Evolutionary conservation across 2,888 invertebrate genomes (phyloP).

Genomic region (Drosophila infuscata): DNA sequence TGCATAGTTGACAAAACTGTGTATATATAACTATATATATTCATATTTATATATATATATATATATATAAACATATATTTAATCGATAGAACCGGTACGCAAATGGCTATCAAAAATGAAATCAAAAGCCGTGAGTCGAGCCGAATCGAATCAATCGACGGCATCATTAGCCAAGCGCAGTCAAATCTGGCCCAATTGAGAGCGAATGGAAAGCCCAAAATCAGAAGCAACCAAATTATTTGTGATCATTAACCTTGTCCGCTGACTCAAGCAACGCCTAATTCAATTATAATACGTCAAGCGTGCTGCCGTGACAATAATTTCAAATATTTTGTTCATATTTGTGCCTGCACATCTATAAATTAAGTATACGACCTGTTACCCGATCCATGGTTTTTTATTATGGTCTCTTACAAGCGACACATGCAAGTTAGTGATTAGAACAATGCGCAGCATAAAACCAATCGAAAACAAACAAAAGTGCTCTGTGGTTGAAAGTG

Average conservation of each 20-base stretch:
- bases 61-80: conserved; percentile 9
- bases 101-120: conserved; percentile 41
- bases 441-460: conserved; percentile 35
- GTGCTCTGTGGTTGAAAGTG: background rate
- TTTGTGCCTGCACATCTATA: background rate
- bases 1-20: conserved; percentile 50
- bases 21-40: background rate
- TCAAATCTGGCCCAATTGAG: conserved; percentile 24
- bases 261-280: conserved; percentile 24
- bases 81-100: conserved; percentile 27
- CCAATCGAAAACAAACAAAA: conserved; percentile 7
- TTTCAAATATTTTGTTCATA: conserved; percentile 25
- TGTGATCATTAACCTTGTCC: conserved; percentile 37
- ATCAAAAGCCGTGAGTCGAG: conserved; percentile 66
- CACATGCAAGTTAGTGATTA: conserved; percentile 33
- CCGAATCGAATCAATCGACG: conserved; percentile 28
- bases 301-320: conserved; percentile 39
- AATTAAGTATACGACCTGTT: conserved; percentile 55
- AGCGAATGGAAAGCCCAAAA: conserved; percentile 14
- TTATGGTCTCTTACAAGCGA: conserved; percentile 30
- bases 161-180: conserved; percentile 57
- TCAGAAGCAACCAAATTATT: background rate
- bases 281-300: conserved; percentile 25
- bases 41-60: conserved; percentile 11
- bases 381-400: conserved; percentile 20